A percentile compares a stretch with the other conserved stretches of the same genome.
Evolutionary conservation across 2,113 vertebrate genomes (phyloP).

Genomic region (Heterocephalus glaber): DNA sequence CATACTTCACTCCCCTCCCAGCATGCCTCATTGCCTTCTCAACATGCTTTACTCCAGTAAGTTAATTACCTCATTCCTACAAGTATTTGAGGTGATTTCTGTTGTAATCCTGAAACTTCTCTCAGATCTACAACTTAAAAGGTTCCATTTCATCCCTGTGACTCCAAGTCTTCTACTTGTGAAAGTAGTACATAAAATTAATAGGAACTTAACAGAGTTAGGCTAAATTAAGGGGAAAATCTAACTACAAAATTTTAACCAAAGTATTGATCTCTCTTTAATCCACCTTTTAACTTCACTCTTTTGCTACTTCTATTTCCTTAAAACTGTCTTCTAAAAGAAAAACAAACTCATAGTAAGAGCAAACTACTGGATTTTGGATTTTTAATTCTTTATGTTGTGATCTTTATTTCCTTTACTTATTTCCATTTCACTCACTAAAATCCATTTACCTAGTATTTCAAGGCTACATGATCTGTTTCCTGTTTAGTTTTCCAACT

Average conservation of each 20-base stretch:
- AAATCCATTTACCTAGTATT: not conserved
- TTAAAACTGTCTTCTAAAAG: not conserved
- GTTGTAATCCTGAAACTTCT: not conserved
- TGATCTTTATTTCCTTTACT: conserved; percentile 19
- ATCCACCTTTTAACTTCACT: not conserved
- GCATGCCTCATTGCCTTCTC: not conserved
- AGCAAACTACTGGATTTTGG: not conserved
- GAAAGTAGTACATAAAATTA: not conserved
- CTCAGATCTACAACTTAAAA: not conserved
- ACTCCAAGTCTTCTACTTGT: not conserved
- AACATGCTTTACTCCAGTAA: not conserved
- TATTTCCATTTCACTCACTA: conserved; percentile 13
- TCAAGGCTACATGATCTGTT: not conserved
- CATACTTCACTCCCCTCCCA: not conserved
- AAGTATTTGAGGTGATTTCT: not conserved
- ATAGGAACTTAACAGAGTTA: not conserved
- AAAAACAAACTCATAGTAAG: not conserved
- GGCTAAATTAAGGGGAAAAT: not conserved
- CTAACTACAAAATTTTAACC: conserved; percentile 32
- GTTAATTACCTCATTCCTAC: not conserved
- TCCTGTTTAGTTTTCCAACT: not conserved
- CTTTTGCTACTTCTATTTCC: not conserved
- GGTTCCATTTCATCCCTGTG: not conserved
- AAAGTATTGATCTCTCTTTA: not conserved
- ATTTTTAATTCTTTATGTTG: not conserved